phyloP scores from a whole-genome alignment of 2,797 vertebrate genomes.

The Acanthornis magna region DNA sequence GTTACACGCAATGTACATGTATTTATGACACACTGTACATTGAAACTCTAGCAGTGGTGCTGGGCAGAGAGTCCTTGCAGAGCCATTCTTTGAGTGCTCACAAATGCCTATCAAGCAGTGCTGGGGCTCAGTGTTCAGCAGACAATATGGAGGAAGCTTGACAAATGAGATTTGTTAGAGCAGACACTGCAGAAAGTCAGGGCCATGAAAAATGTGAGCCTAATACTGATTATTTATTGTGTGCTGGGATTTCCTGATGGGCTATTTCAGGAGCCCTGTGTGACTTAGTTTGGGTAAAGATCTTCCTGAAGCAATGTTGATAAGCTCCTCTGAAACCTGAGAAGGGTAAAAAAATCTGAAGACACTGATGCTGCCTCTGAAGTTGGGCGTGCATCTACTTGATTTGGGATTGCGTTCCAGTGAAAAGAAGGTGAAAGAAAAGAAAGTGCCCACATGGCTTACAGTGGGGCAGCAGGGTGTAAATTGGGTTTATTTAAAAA shows the following conservation, averaged over 20 bases:
- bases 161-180: conserved; percentile 32
- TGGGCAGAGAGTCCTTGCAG: background rate
- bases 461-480: background rate
- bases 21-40: background rate
- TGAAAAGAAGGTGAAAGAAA: background rate
- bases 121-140: background rate
- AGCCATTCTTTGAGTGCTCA: background rate
- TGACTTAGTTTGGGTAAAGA: background rate
- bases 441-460: background rate
- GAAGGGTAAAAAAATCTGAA: background rate
- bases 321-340: background rate
- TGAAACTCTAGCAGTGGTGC: background rate
- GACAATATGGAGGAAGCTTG: background rate
- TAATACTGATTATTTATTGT: background rate
- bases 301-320: background rate
- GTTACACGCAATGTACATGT: background rate
- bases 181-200: conserved; percentile 21
- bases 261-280: background rate
- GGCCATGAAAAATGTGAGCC: conserved; percentile 8
- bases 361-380: background rate
- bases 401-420: background rate
- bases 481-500: background rate
- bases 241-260: conserved; percentile 35
- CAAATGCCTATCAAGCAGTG: background rate
- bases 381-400: background rate